Conservation (phyloP, 2,888 invertebrate species). For the Mimachlamys varia region DNA sequence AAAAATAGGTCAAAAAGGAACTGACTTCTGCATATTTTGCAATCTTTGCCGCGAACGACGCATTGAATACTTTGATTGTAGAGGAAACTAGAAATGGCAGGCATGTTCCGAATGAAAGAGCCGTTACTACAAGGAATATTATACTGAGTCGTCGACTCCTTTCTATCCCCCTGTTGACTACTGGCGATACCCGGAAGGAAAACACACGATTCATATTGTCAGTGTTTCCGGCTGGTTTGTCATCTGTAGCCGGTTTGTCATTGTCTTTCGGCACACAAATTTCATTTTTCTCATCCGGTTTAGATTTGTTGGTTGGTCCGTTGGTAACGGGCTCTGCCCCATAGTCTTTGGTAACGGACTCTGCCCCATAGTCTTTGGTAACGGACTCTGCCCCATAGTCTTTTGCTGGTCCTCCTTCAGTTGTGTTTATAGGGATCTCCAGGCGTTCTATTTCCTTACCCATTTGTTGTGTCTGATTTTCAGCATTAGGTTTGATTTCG, state of each 20-base stretch:
- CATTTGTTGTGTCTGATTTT: background rate
- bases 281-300: background rate
- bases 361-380: too few species aligned
- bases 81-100: background rate
- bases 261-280: background rate
- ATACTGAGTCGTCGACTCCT: background rate
- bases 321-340: too few species aligned
- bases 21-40: background rate
- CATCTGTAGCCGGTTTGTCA: background rate
- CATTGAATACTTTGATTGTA: background rate
- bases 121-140: background rate
- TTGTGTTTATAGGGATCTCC: background rate
- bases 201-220: background rate
- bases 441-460: background rate
- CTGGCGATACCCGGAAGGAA: conserved; percentile 4
- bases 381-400: background rate
- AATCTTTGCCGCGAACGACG: background rate
- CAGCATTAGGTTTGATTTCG: background rate
- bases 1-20: background rate
- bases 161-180: background rate
- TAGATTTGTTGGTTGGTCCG: background rate
- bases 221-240: background rate
- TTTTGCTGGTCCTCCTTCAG: background rate
- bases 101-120: background rate
- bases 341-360: too few species aligned